Conservation (phyloP, 92 coral and sea anemone genomes). For the Parazoanthus swiftii region DNA sequence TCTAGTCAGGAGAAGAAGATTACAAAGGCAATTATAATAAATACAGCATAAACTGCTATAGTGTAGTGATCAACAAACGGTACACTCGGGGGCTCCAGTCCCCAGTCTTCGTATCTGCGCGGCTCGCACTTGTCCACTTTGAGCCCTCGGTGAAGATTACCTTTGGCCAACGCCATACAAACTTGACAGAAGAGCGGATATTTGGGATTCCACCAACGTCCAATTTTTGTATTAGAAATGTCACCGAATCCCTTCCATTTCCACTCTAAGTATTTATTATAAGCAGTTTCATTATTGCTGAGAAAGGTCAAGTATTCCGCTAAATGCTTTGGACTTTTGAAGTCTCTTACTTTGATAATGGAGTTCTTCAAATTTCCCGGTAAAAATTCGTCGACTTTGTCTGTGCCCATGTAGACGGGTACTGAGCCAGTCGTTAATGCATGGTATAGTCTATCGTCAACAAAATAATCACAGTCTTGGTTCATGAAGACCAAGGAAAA, state of each 20-base stretch:
- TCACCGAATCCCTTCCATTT: conserved; percentile 90
- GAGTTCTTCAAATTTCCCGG: conserved; percentile 85
- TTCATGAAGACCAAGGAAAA: conserved; percentile 90
- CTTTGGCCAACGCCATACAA: conserved; percentile 93
- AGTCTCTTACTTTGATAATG: conserved; percentile 87
- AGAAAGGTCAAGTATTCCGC: conserved; percentile 70
- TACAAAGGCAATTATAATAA: conserved; percentile 57
- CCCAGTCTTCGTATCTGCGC: conserved; percentile 79
- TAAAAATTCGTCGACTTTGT: conserved; percentile 87
- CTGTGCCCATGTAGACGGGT: conserved; percentile 95
- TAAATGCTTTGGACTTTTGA: conserved; percentile 83
- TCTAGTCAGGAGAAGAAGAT: conserved; percentile 44
- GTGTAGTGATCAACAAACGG: conserved; percentile 55
- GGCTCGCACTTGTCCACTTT: conserved; percentile 83
- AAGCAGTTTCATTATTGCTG: conserved; percentile 81
- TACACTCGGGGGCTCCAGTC: conserved; percentile 64
- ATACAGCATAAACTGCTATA: conserved; percentile 53
- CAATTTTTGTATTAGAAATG: conserved; percentile 78
- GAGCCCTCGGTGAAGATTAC: conserved; percentile 86
- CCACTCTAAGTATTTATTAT: conserved; percentile 89
- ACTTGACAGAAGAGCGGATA: conserved; percentile 95
- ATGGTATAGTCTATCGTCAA: conserved; percentile 86
- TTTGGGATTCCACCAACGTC: conserved; percentile 95
- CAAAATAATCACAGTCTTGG: conserved; percentile 93
- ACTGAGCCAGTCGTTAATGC: conserved; percentile 93